phyloP scores from a whole-genome alignment of 2,113 vertebrate species.

The Grantiella picta region DNA sequence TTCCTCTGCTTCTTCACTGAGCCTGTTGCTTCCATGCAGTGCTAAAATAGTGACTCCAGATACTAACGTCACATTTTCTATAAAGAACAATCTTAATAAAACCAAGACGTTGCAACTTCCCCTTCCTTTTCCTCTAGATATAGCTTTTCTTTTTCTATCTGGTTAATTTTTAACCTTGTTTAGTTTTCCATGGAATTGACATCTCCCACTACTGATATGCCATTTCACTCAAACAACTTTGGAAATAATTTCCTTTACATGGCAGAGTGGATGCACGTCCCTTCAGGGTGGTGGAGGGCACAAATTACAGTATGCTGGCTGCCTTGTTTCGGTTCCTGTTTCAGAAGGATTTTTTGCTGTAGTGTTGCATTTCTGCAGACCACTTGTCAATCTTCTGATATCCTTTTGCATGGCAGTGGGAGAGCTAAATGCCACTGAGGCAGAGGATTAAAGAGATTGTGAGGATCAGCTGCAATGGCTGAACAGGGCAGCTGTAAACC shows the following conservation, averaged over 20 bases:
- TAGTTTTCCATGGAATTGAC: not conserved
- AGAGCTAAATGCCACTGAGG: not conserved
- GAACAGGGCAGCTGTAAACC: not conserved
- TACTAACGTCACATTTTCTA: not conserved
- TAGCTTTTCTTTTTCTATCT: not conserved
- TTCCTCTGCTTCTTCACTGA: not conserved
- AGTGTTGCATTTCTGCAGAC: not conserved
- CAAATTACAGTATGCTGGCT: not conserved
- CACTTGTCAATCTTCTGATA: not conserved
- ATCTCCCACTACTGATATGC: not conserved
- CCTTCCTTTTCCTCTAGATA: not conserved
- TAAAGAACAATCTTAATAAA: not conserved
- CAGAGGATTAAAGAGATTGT: not conserved
- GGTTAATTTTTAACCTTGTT: not conserved
- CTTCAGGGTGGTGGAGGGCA: not conserved
- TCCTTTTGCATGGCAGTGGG: not conserved
- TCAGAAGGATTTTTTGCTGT: not conserved
- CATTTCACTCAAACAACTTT: not conserved
- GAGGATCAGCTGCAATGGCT: not conserved
- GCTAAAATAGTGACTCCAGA: not conserved
- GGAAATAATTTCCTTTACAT: not conserved
- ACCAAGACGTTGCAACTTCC: not conserved
- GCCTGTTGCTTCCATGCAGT: not conserved
- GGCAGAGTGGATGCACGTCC: not conserved
- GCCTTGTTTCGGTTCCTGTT: not conserved